Evolutionary conservation across 2,888 invertebrate genomes (phyloP), one percentile per base, ranked within the genome.

Genomic region (Mermis nigrescens): DNA sequence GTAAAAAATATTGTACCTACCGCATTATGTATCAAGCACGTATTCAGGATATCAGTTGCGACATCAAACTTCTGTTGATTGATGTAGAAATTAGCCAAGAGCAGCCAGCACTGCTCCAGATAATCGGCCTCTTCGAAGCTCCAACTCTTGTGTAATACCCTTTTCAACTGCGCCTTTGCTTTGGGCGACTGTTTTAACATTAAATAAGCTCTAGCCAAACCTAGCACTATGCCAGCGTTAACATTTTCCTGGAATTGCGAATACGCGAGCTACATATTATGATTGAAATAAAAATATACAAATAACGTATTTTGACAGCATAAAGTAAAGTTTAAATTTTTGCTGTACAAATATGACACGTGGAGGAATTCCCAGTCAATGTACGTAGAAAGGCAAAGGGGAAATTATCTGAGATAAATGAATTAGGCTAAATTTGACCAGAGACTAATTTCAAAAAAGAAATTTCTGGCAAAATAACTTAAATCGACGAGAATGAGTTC

Each of bases 61-160:
- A 87, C 81, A 62, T 92, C 92, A 69, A 81, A 80, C 72, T 92
- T 86, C 22, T 83, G 83, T 63, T 74, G 83, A 69, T 84, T 83
- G 57, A 85, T 80, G 69, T 86, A 91, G 65, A 85, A 83, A 64
- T 94, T 92, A 0, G 89, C 86, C n/a, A 94, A 77, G 53, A 94
- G 78, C 4, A 95, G 73, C 95, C 95, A 95, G 73, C 90, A 86
- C 62, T 86, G 82, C 76, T 95, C 95, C 61, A 95, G 77, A 68
- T 92, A 90, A 69, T 94, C 92, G 0, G 92, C 90, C 68, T 92
- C 91, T 72, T 92, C 90, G 65, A 91, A 87, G 19, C 83, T 88
- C 94, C 94, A 95, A 0, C 79, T 77, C 57, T 82, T 82, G 64
- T 87, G 85, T 0, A 84, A 81, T 24, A 94, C 82, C 31, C 89